Conservation (phyloP, 2,888 invertebrate genomes). For the Dolichopus griseipennis region DNA sequence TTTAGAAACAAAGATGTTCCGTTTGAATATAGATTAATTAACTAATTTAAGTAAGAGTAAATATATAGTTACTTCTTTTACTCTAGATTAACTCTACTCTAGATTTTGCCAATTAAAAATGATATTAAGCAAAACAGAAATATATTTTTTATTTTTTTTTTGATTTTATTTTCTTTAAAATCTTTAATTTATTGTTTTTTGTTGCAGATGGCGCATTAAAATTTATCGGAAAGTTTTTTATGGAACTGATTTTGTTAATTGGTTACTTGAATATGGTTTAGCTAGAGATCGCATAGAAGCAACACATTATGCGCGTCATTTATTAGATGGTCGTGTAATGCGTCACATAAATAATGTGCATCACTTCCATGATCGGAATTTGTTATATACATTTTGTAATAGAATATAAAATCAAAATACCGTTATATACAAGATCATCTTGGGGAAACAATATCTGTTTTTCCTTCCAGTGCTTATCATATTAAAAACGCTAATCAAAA, state of each 20-base stretch:
- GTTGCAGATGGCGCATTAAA: slow-evolving; percentile 65
- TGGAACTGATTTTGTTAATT: slow-evolving; percentile 74
- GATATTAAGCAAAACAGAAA: too few relatives aligned
- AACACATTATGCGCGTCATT: slow-evolving; percentile 68
- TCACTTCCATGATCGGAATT: slow-evolving; percentile 74
- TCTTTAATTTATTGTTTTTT: slow-evolving; percentile 20
- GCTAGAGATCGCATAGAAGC: slow-evolving; percentile 72
- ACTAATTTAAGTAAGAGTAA: too few relatives aligned
- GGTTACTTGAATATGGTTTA: slow-evolving; percentile 74
- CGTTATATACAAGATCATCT: neutral
- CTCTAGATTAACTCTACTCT: too few relatives aligned
- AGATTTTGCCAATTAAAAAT: too few relatives aligned
- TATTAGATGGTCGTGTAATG: slow-evolving; percentile 76
- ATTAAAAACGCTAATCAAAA: too few relatives aligned
- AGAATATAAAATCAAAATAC: slow-evolving; percentile 30
- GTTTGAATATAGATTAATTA: too few relatives aligned
- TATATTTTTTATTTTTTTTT: too few relatives aligned
- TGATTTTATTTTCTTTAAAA: too few relatives aligned
- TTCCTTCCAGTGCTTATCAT: slow-evolving; percentile 22
- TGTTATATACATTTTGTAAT: slow-evolving; percentile 66
- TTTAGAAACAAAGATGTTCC: too few relatives aligned
- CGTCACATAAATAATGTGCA: slow-evolving; percentile 74
- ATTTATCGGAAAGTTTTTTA: slow-evolving; percentile 73
- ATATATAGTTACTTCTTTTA: too few relatives aligned
- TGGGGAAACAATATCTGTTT: slow-evolving; percentile 16